Percentiles rank a stretch among this genome's conserved stretches.
Evolutionary conservation across 2,113 vertebrate genomes (phyloP).

Genomic region (Apodemus speciosus): DNA sequence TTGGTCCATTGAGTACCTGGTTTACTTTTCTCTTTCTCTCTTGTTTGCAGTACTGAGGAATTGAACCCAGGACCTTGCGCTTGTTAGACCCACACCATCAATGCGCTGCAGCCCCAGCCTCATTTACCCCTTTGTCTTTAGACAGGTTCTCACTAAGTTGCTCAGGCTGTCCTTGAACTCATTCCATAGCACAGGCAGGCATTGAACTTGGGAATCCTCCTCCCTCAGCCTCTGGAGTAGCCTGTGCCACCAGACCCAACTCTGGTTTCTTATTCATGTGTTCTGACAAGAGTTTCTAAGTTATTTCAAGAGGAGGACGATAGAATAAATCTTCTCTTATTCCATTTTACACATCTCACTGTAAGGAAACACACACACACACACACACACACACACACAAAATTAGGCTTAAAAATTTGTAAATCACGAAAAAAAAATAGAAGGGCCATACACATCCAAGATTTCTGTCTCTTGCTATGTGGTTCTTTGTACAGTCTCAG

Average conservation of each 20-base stretch:
- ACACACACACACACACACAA: not conserved
- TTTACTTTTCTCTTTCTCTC: not conserved
- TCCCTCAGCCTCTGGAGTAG: not conserved
- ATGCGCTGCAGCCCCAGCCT: no score
- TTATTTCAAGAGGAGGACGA: not conserved
- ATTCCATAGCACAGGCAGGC: not conserved
- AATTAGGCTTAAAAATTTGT: not conserved
- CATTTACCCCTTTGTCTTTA: not conserved
- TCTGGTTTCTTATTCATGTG: not conserved
- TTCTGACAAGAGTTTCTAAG: not conserved
- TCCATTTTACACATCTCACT: not conserved
- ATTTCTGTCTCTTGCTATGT: not conserved
- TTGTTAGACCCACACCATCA: not conserved
- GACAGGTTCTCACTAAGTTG: not conserved
- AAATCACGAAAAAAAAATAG: constrained; percentile 3
- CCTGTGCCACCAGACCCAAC: not conserved
- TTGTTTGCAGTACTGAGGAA: not conserved
- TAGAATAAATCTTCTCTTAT: not conserved
- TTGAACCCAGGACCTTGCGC: not conserved
- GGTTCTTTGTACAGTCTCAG: not conserved
- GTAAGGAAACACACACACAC: not conserved
- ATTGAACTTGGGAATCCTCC: not conserved
- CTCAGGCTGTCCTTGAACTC: not conserved
- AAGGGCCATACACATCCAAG: not conserved
- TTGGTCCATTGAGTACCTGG: not conserved